Percentiles rank a stretch among this genome's conserved stretches.
Conservation (phyloP, 2,113 vertebrate genomes). For the Menura novaehollandiae region DNA sequence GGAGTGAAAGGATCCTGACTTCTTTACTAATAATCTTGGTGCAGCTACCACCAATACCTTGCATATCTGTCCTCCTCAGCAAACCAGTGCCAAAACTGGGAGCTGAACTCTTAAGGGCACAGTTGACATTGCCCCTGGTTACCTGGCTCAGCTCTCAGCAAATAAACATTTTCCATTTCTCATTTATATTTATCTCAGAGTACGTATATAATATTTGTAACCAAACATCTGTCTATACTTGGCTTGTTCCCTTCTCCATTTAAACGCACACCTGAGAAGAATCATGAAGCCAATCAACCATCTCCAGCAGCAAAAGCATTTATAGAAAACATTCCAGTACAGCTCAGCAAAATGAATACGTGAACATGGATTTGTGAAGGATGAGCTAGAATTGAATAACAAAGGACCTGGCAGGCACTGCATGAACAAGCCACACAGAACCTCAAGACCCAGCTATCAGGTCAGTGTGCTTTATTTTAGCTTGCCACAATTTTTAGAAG, state of each 20-base stretch:
- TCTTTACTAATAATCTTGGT: background rate
- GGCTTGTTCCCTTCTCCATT: background rate
- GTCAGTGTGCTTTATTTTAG: background rate
- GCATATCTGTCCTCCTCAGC: background rate
- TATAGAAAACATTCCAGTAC: background rate
- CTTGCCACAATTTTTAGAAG: background rate
- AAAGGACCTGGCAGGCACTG: background rate
- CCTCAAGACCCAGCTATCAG: background rate
- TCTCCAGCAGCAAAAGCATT: background rate
- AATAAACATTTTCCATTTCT: background rate
- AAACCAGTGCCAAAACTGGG: background rate
- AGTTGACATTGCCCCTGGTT: background rate
- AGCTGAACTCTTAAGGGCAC: background rate
- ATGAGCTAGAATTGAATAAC: background rate
- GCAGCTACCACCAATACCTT: background rate
- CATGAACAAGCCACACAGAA: background rate
- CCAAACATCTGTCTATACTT: background rate
- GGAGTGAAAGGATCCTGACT: background rate
- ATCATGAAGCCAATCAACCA: rapidly evolving
- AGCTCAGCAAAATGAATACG: background rate
- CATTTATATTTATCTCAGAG: background rate
- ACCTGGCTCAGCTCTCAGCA: background rate
- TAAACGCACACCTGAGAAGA: background rate
- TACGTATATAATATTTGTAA: background rate
- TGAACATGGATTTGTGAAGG: background rate